A percentile compares a stretch with the other conserved stretches of the same genome.
phyloP scores from a whole-genome alignment of 2,888 invertebrate species.

The Cephonodes hylas region DNA sequence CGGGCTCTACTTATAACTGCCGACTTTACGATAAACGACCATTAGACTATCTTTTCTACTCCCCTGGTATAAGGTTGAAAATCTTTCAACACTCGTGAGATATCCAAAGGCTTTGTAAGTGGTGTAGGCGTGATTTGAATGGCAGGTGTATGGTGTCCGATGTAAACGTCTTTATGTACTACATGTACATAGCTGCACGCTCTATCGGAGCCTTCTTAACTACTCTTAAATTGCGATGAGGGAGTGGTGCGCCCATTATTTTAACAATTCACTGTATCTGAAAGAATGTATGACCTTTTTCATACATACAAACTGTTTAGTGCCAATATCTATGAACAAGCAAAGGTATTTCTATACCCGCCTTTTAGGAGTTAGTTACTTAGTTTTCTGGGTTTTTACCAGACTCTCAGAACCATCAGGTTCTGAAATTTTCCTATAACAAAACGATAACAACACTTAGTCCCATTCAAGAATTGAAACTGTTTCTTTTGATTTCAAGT shows the following conservation, averaged over 20 bases:
- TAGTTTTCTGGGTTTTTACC: too few relatives aligned
- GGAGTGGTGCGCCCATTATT: neutral
- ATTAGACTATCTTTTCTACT: neutral
- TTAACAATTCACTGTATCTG: neutral
- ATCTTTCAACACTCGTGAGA: neutral
- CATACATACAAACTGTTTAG: too few relatives aligned
- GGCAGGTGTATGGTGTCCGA: slow-evolving; percentile 61
- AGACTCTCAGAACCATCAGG: too few relatives aligned
- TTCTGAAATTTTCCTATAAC: too few relatives aligned
- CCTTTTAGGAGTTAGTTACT: too few relatives aligned
- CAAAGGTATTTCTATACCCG: too few relatives aligned
- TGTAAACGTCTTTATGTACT: slow-evolving; percentile 53
- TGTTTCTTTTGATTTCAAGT: too few relatives aligned
- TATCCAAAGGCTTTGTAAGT: slow-evolving; percentile 27
- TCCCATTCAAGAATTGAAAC: too few relatives aligned
- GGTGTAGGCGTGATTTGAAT: slow-evolving; percentile 66
- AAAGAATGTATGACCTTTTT: too few relatives aligned
- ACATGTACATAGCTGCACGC: slow-evolving; percentile 14
- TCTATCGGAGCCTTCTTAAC: neutral
- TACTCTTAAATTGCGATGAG: neutral
- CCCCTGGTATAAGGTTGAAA: neutral
- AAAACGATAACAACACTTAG: too few relatives aligned
- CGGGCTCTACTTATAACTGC: neutral
- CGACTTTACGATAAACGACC: neutral
- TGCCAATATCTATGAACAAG: too few relatives aligned